These are phyloP conservation scores for Helicoverpa armigera DNA, from an alignment of 1,140 invertebrate genomes.

Conservation along the genomic window DNA sequence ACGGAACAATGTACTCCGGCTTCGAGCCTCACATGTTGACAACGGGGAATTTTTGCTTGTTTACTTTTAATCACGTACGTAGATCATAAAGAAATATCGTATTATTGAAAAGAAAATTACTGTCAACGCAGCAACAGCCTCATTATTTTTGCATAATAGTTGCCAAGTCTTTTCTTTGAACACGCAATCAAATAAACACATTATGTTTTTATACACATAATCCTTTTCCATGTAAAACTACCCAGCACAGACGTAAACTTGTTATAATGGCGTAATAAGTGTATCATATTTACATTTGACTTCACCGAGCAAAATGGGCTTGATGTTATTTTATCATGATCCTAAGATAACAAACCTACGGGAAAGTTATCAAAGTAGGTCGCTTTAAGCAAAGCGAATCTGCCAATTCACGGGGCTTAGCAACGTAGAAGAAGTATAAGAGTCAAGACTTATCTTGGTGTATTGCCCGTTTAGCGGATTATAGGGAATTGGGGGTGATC, in stretches of 20 bases:
- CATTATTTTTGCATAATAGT: not conserved
- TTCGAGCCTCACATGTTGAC: constrained; percentile 33
- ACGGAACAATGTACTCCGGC: constrained; percentile 34
- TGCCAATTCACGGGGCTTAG: not conserved
- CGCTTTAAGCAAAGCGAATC: constrained; percentile 1
- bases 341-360: too few species aligned
- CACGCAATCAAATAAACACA: too few species aligned
- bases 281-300: too few species aligned
- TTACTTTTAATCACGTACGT: not conserved
- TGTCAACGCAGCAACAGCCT: too few species aligned
- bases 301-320: not conserved
- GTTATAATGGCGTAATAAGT: too few species aligned
- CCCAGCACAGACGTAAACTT: too few species aligned
- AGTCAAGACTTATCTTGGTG: constrained; percentile 29
- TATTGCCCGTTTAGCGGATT: constrained; percentile 37
- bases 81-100: too few species aligned
- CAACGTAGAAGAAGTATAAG: constrained; percentile 9
- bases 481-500: constrained; percentile 11
- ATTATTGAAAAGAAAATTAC: too few species aligned
- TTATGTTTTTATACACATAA: too few species aligned
- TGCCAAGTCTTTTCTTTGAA: not conserved
- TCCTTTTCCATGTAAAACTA: too few species aligned
- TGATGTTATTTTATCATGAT: too few species aligned
- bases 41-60: constrained; percentile 18
- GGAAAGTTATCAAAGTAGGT: not conserved